Base-by-base conservation (phyloP, 2,888 invertebrate genomes). In the Argyra leucocephala region DNA sequence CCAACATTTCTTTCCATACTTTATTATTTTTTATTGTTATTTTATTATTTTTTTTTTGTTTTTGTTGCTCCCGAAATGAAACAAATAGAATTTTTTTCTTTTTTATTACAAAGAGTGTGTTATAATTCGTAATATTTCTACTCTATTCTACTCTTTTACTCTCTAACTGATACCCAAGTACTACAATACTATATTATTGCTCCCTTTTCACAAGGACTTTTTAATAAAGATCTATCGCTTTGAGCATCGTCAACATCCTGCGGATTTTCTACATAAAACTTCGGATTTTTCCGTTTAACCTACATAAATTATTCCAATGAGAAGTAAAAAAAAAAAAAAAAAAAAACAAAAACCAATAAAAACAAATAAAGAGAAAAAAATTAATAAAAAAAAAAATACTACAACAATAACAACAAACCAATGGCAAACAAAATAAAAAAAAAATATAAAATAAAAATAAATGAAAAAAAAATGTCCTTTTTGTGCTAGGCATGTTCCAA, bases 201-300 rank as follows among this genome's bases (percentile, higher is more conserved):
- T 12, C 31, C 12, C 12, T 31, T 12, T 31, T 12, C 31, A 31
- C 12, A 6, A 31, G 12, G 31, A 31, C 31, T 31, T 26, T 31
- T 10, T 12, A n/a, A 7, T 12, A 31, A 48, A 48, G 48, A 48
- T 48, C 48, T 48, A 48, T 48, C 12, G 48, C 48, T 48, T 48
- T 48, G 18, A 48, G 48, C 48, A 18, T 48, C 48, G 18, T 48
- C 48, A 48, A 48, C 48, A 48, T 48, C 48, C 48, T 48, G 48
- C 48, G 48, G 48, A 48, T 48, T 48, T 48, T 48, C n/a, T 48
- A 18, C 18, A 37, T 12, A 48, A 18, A 48, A n/a, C 48, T 48
- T 48, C 48, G 48, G 48, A 48, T 48, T 48, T 48, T 48, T 48
- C n/a, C 48, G 48, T 48, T 48, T 48, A 48, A 48, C 48, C 48